Percentiles rank a stretch among this genome's conserved stretches.
Conservation (phyloP, 2,888 invertebrate species). For the Eumacrocentrus americanus region DNA sequence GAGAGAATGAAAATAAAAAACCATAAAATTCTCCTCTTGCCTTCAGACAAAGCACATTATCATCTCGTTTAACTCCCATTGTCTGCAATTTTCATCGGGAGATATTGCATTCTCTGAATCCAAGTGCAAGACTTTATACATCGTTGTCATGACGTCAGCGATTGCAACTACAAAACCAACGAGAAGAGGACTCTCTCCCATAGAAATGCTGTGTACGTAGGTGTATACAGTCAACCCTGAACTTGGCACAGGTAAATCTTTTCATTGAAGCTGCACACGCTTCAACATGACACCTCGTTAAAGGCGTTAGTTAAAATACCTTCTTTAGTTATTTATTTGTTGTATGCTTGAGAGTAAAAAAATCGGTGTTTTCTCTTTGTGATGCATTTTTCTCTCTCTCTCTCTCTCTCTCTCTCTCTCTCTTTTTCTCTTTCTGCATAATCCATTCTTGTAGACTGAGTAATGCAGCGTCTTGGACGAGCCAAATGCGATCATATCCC, state of each 20-base stretch:
- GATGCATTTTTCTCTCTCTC: neutral
- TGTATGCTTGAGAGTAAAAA: neutral
- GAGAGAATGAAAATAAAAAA: neutral
- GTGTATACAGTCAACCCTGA: constrained; percentile 32
- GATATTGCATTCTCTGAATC: constrained; percentile 16
- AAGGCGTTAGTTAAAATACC: constrained; percentile 37
- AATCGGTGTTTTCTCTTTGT: neutral
- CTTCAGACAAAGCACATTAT: constrained; percentile 12
- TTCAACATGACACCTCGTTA: constrained; percentile 33
- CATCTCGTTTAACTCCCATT: constrained; percentile 19
- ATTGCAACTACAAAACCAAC: neutral
- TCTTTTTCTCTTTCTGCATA: constrained; percentile 2
- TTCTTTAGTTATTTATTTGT: neutral
- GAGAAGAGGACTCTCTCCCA: too few relatives aligned
- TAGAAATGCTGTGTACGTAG: constrained; percentile 28
- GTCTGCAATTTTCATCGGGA: constrained; percentile 9
- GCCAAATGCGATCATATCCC: constrained; percentile 17
- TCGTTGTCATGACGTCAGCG: constrained; percentile 21
- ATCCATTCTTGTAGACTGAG: neutral
- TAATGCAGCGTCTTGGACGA: too few relatives aligned
- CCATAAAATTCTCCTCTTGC: neutral
- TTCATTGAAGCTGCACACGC: constrained; percentile 26
- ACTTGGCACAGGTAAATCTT: constrained; percentile 37
- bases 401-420: too few relatives aligned
- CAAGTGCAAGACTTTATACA: constrained; percentile 30